phyloP scores from a whole-genome alignment of 2,113 vertebrate species.

The Tursiops truncatus region DNA sequence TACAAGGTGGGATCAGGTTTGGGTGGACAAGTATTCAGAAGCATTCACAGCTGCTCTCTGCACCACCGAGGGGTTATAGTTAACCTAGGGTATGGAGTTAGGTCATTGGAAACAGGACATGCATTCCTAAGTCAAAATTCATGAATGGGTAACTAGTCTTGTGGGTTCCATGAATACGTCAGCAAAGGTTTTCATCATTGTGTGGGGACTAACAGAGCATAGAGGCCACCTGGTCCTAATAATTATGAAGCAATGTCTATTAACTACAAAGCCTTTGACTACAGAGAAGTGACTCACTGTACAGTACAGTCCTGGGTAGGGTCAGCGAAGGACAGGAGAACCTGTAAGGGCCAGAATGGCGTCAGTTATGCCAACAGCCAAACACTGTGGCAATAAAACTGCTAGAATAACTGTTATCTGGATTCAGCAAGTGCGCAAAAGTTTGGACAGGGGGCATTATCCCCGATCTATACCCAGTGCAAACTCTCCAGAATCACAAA shows the following conservation, averaged over 20 bases:
- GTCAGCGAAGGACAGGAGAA: neutral
- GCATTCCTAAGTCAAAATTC: neutral
- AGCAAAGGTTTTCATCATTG: neutral
- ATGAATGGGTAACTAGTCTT: neutral
- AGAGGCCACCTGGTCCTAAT: neutral
- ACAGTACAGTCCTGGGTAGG: neutral
- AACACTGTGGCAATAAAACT: neutral
- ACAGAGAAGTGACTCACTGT: neutral
- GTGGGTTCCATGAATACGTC: neutral
- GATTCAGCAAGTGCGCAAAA: neutral
- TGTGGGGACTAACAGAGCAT: neutral
- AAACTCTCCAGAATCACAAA: constrained; percentile 2
- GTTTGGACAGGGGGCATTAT: neutral
- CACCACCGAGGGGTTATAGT: neutral
- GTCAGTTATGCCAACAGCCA: neutral
- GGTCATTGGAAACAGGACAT: neutral
- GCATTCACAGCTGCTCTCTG: neutral
- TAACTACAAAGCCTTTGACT: neutral
- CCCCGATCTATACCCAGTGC: neutral
- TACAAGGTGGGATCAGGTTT: neutral
- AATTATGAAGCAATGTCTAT: neutral
- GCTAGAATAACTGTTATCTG: neutral
- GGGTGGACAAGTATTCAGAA: neutral
- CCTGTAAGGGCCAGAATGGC: too few species aligned
- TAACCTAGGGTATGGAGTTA: neutral